Base-by-base conservation (phyloP, 1,140 invertebrate genomes). In the Euura lappo region DNA sequence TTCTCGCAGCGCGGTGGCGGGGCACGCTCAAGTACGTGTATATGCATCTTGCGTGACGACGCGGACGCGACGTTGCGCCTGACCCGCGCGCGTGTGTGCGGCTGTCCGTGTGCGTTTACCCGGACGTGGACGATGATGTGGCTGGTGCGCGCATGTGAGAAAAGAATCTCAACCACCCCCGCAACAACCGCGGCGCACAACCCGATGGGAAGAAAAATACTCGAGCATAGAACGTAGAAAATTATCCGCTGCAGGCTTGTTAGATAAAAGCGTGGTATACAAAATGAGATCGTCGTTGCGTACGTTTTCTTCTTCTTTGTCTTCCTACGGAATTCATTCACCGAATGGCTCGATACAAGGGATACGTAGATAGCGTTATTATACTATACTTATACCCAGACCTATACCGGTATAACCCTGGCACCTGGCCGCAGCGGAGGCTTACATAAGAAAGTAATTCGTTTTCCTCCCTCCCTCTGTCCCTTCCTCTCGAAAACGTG, bases 401-500 rank as follows among this genome's bases (percentile, higher is more conserved):
- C 28, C 28, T 28, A 28, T 28, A 28, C 28, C 28, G 28, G 28
- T 28, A 28, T 28, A 28, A 28, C 28, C 28, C 28, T 28, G 28
- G 28, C 28, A 28, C 28, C 46, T 6, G 60, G 44, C 46, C 45
- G 68, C 13, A 11, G 2, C 43, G 28, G 68, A 65, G 13, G 71
- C 44, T 45, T 72, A 44, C 11, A 72, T 45, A 42, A 42, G 60
- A 42, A 43, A 51, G 71, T 46, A 70, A 60, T 47, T 45, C 42
- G 64, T 66, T 11, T 4, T 5, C 65, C 8, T 71, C 28, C 44
- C 4, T 70, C 8, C 28, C 6, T 8, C 44, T 2, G 5, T 70
- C 28, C 28, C 28, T 28, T 28, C 28, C 28, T 28, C 28, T 28
- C 28, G 28, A 28, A 28, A 28, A 60, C 8, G 69, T 2, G 43